Percentiles rank a stretch among this genome's conserved stretches.
Evolutionary conservation across 2,113 vertebrate genomes (phyloP).

Genomic region (Recurvirostra avosetta): DNA sequence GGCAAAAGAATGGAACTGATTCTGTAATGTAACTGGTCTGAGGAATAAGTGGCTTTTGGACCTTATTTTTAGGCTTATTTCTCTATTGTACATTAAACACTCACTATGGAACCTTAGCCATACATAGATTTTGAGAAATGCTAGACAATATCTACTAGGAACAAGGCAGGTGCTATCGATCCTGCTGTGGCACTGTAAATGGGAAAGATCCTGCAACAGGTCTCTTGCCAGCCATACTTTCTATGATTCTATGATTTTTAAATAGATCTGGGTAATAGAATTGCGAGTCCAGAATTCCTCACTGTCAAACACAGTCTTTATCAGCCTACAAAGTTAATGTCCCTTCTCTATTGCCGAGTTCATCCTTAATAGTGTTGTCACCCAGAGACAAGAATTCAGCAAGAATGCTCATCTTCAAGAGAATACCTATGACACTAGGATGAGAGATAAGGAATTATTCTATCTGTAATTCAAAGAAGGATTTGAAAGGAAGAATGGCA

Average conservation of each 20-base stretch:
- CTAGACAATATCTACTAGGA: background rate
- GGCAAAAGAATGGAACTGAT: background rate
- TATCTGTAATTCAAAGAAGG: background rate
- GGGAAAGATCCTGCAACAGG: background rate
- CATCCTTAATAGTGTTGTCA: background rate
- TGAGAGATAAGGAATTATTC: background rate
- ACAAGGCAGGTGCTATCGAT: background rate
- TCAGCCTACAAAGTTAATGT: background rate
- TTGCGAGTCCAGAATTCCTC: background rate
- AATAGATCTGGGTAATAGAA: background rate
- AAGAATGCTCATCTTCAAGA: background rate
- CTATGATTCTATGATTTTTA: background rate
- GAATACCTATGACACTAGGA: background rate
- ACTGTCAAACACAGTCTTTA: background rate
- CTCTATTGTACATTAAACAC: background rate
- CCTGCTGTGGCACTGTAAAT: background rate
- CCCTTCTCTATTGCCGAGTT: background rate
- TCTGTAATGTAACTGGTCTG: background rate
- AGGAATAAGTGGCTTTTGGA: background rate
- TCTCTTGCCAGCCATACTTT: background rate
- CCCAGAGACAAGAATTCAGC: background rate
- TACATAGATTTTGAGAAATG: background rate
- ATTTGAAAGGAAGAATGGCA: background rate
- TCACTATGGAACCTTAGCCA: background rate
- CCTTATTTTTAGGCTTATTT: background rate